These are phyloP conservation scores for Labia minor DNA, from an alignment of 2,888 invertebrate species.

Conservation along the genomic window DNA sequence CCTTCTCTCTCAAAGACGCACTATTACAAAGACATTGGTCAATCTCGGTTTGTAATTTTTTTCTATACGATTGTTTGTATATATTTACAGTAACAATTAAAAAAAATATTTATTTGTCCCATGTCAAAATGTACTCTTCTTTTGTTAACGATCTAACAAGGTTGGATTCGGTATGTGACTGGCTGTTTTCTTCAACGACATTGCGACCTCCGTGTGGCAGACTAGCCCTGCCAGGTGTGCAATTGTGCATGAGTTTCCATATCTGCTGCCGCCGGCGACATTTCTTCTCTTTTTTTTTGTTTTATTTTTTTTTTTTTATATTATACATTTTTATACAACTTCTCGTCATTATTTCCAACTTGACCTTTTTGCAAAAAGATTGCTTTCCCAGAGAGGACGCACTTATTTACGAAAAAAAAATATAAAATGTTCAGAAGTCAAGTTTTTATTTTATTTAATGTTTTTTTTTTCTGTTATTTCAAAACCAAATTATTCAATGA, in stretches of 20 bases:
- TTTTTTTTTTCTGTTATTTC: no score
- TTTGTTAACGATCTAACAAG: no score
- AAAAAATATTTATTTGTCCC: no score
- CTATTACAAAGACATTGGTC: no score
- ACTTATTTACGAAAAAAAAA: neutral
- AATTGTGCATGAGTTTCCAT: constrained; percentile 24
- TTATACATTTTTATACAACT: no score
- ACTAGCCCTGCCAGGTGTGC: no score
- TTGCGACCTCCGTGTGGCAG: neutral
- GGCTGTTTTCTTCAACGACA: neutral
- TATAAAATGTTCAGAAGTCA: neutral
- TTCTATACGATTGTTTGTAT: no score
- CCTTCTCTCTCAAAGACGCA: no score
- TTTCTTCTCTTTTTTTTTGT: neutral
- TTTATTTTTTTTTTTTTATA: neutral
- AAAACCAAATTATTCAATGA: no score
- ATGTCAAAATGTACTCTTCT: no score
- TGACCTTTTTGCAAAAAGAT: neutral
- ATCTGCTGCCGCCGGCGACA: constrained; percentile 29
- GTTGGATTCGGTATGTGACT: neutral
- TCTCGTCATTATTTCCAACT: neutral
- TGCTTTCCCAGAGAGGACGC: neutral
- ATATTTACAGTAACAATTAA: no score
- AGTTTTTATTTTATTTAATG: neutral
- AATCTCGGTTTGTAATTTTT: no score